These are phyloP conservation scores for Geotrupes spiniger DNA, from an alignment of 2,888 invertebrate genomes.

Conservation along the genomic window DNA sequence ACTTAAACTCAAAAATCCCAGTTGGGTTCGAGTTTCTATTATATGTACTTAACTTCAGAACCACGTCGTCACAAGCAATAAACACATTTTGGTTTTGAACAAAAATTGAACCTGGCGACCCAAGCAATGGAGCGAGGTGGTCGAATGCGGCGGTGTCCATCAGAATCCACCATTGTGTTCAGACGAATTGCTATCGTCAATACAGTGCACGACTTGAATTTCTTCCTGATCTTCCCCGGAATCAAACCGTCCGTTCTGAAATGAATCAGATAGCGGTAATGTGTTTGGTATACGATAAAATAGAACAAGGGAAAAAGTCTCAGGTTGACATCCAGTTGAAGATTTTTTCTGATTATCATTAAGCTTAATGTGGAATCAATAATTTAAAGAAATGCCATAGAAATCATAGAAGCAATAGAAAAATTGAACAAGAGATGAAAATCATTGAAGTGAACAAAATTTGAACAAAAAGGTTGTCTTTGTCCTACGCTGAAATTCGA, in stretches of 20 bases:
- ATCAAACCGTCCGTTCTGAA: conserved; percentile 68
- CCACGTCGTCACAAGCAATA: too few species aligned
- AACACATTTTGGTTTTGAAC: too few species aligned
- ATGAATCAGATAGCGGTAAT: conserved; percentile 53
- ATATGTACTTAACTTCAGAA: too few species aligned
- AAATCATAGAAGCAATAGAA: too few species aligned
- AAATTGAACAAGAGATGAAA: too few species aligned
- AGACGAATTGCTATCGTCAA: conserved; percentile 79
- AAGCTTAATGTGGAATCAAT: conserved; percentile 60
- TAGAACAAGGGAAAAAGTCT: too few species aligned
- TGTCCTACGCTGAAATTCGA: conserved; percentile 85
- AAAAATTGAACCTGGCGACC: too few species aligned
- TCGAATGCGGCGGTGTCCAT: conserved; percentile 74
- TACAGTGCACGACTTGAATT: conserved; percentile 74
- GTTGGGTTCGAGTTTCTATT: too few species aligned
- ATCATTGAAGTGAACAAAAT: too few species aligned
- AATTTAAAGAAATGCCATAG: too few species aligned
- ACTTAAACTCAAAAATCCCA: too few species aligned
- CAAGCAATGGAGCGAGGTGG: conserved; percentile 68
- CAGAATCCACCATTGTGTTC: conserved; percentile 81
- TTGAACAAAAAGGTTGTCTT: conserved; percentile 81
- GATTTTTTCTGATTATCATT: conserved; percentile 58
- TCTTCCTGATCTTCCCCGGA: conserved; percentile 70
- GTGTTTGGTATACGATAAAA: too few species aligned
- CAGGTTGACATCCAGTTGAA: conserved; percentile 57